A percentile compares a stretch with the other conserved stretches of the same genome.
phyloP scores from a whole-genome alignment of 2,888 invertebrate species.

The Scaeva pyrastri region DNA sequence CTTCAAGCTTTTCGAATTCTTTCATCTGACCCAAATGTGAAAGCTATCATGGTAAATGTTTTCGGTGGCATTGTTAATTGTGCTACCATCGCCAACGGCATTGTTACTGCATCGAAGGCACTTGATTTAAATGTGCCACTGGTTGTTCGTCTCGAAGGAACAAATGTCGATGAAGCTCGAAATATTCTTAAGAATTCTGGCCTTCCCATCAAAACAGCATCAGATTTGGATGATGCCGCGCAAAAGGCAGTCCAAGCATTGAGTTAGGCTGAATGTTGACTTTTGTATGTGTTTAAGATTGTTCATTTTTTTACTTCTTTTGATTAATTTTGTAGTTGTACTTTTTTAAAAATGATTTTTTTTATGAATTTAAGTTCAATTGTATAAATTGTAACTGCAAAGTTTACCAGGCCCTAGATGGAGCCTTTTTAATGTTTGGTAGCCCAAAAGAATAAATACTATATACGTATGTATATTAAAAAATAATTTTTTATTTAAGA shows the following conservation, averaged over 20 bases:
- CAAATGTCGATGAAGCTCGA: conserved; percentile 94
- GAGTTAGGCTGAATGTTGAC: conserved; percentile 3
- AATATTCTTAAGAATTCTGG: conserved; percentile 93
- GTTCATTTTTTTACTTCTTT: background rate
- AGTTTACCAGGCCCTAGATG: background rate
- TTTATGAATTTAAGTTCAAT: background rate
- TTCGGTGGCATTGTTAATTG: conserved; percentile 99
- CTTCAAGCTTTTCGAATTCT: conserved; percentile 96
- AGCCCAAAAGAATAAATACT: background rate
- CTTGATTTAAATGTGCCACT: conserved; percentile 93
- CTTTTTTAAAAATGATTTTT: background rate
- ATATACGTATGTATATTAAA: too few species aligned
- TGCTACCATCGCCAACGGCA: conserved; percentile 97
- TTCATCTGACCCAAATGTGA: conserved; percentile 94
- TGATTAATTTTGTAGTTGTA: background rate
- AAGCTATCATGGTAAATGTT: conserved; percentile 98
- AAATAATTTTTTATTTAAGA: too few species aligned
- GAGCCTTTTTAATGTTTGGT: background rate
- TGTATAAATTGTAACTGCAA: background rate
- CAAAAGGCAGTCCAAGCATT: conserved; percentile 89
- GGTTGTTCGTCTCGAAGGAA: conserved; percentile 97
- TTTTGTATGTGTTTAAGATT: background rate
- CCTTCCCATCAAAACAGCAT: conserved; percentile 92
- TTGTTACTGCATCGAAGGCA: conserved; percentile 93
- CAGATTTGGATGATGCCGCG: conserved; percentile 96